Percentiles rank a stretch among this genome's conserved stretches.
These are phyloP conservation scores for Australoheros scitulus DNA, from an alignment of 2,113 vertebrate genomes.

Conservation along the genomic window DNA sequence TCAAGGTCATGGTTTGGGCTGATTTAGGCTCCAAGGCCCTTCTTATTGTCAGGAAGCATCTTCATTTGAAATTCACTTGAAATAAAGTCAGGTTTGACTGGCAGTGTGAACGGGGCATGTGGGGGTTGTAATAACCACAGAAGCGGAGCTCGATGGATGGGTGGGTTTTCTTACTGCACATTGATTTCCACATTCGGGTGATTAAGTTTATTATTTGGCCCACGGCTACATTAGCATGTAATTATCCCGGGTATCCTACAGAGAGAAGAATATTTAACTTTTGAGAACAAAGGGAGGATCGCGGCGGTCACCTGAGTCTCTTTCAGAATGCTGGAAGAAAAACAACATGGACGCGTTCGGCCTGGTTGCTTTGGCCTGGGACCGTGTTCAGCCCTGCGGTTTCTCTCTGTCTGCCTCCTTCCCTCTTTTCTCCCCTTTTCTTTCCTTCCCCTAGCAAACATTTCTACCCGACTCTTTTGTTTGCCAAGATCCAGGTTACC, in stretches of 20 bases:
- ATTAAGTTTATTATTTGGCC: conserved; percentile 68
- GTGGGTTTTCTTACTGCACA: conserved; percentile 43
- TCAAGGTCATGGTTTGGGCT: conserved; percentile 58
- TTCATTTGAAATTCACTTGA: conserved; percentile 66
- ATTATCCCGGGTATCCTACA: conserved; percentile 50
- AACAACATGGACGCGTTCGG: conserved; percentile 24
- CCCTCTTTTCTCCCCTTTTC: conserved; percentile 20
- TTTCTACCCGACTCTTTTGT: conserved; percentile 71
- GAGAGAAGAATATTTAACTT: conserved; percentile 45
- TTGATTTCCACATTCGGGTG: conserved; percentile 69
- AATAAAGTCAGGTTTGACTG: conserved; percentile 58
- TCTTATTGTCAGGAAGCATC: conserved; percentile 41
- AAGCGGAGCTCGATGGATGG: conserved; percentile 49
- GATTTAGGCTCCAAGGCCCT: conserved; percentile 39
- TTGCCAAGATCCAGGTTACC: conserved; percentile 75
- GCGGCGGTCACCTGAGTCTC: conserved; percentile 50
- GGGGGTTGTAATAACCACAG: conserved; percentile 54
- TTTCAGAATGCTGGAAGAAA: conserved; percentile 3
- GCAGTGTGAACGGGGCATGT: conserved; percentile 9
- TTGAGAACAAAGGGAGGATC: conserved; percentile 50
- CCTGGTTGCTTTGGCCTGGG: conserved; percentile 35
- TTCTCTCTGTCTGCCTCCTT: conserved; percentile 35
- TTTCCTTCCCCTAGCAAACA: conserved; percentile 61
- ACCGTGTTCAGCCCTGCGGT: conserved; percentile 7
- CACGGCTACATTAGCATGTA: conserved; percentile 64